Evolutionary conservation across 2,888 invertebrate species (phyloP), one percentile per base, ranked within the genome.

Genomic region (Caenorhabditis macrosperma): DNA sequence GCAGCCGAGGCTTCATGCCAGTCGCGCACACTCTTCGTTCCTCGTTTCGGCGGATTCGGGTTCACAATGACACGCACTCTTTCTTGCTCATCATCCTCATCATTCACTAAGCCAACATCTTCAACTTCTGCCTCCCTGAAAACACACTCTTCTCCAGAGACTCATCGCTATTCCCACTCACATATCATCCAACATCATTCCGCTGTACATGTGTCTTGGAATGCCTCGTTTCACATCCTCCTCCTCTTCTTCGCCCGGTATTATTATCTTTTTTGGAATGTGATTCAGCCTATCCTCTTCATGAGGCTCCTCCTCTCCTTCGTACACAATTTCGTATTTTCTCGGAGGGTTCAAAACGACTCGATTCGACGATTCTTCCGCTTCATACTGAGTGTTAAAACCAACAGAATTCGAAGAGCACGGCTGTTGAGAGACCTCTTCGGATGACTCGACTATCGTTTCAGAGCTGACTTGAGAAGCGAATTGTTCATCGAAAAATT

Each of bases 11-110:
- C 46, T 30, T 71, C 78, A 12, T 54, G 33, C 20, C 64, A 57
- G 30, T 72, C 72, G 17, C 55, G 52, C 3, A 60, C 22, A 54
- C 44, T 48, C 41, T 69, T 75, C 5, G 50, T 66, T 22, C 76
- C 81, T 22, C 77, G 28, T 66, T 81, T 84, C 22, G 84, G 81
- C 2, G 84, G 84, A 55, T 77, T 69, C 41, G 84, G 82, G 48
- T 84, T 80, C 17, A 72, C 68, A 3, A 67, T 24, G 0, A 84
- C 66, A 0, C 77, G 69, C 0, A 84, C 79, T 20, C 60, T 38
- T 10, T 74, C 76, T 12, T 60, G 60, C n/a, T 71, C 78, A 4
- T 77, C 82, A 1, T 68, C 78, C 3, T 66, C 74, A 3, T 55
- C 75, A 0, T 52, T 59, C 1, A 64, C n/a, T 26, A 41, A 41